phyloP scores from a whole-genome alignment of 2,113 vertebrate species.

The Dipodomys stephensi region DNA sequence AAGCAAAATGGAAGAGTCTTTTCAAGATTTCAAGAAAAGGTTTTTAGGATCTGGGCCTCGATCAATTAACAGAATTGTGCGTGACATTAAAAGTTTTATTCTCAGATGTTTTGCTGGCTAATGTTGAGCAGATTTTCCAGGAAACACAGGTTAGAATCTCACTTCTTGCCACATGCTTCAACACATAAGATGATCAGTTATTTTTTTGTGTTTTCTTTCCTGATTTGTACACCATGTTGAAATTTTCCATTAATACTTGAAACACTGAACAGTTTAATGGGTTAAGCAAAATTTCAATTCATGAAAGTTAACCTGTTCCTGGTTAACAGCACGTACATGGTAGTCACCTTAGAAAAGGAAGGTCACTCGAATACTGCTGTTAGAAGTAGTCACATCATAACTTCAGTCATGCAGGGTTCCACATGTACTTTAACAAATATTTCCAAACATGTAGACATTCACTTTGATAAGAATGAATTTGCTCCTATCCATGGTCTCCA shows the following conservation, averaged over 20 bases:
- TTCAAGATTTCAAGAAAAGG: background rate
- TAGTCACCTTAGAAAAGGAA: background rate
- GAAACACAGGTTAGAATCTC: conserved; percentile 74
- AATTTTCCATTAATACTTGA: background rate
- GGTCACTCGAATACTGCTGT: too few relatives aligned
- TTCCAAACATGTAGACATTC: background rate
- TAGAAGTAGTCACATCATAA: background rate
- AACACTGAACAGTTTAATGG: background rate
- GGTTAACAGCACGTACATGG: background rate
- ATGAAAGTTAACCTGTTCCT: background rate
- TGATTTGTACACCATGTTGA: background rate
- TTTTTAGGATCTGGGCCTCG: conserved; percentile 25
- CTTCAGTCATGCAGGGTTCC: background rate
- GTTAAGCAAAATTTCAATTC: background rate
- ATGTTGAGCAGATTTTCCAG: conserved; percentile 76
- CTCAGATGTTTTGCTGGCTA: conserved; percentile 78
- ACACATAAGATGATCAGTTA: background rate
- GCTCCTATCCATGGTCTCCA: background rate
- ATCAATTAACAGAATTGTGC: conserved; percentile 37
- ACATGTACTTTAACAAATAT: background rate
- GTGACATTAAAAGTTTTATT: conserved; percentile 72
- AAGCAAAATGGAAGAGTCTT: background rate
- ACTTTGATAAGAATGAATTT: background rate
- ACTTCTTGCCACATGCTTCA: background rate
- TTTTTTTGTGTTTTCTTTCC: background rate